These are phyloP conservation scores for Laothoe populi DNA, from an alignment of 2,888 invertebrate genomes.

Conservation along the genomic window DNA sequence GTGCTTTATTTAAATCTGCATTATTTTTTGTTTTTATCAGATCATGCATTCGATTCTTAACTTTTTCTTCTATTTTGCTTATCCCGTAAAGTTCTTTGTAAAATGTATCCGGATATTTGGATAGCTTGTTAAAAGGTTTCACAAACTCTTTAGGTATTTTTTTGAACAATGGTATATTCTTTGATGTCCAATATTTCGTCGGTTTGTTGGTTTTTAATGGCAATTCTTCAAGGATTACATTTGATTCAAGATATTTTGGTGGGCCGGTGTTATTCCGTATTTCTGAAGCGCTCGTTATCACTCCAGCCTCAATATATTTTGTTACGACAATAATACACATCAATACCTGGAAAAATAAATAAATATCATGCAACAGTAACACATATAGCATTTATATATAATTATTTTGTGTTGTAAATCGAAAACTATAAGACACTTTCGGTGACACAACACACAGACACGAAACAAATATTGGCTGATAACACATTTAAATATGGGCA, in stretches of 20 bases:
- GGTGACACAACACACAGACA: too few relatives aligned
- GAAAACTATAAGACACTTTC: too few relatives aligned
- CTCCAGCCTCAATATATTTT: conserved; percentile 16
- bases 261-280: background rate
- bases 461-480: too few relatives aligned
- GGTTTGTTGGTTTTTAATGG: background rate
- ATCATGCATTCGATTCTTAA: background rate
- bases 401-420: too few relatives aligned
- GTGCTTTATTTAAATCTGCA: background rate
- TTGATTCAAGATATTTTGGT: background rate
- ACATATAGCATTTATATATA: background rate
- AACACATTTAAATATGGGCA: too few relatives aligned
- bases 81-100: background rate
- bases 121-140: background rate
- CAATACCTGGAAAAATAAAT: conserved; percentile 20
- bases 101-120: background rate
- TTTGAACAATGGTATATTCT: conserved; percentile 5
- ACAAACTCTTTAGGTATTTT: conserved; percentile 6
- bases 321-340: conserved; percentile 10
- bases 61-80: conserved; percentile 1
- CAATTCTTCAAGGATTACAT: background rate
- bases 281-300: conserved; percentile 8
- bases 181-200: background rate
- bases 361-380: background rate
- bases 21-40: background rate